Evolutionary conservation across 1,140 invertebrate genomes (phyloP), one percentile per base, ranked within the genome.

Genomic region (Coelopa frigida): DNA sequence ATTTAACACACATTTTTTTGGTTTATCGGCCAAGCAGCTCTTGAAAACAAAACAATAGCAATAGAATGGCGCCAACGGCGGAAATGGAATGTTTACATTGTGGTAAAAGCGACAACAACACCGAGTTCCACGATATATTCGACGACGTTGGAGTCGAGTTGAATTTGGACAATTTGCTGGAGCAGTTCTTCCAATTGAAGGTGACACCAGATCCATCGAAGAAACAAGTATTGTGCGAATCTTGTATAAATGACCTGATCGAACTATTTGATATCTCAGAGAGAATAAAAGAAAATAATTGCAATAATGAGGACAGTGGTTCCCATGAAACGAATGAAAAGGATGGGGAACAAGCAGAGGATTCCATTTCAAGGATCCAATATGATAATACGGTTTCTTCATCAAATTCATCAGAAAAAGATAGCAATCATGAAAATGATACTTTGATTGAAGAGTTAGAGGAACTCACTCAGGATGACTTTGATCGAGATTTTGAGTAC

Each of bases 91-190:
- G n/a, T n/a, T n/a, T n/a, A 29, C 7, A n/a, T 8, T 29, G 7
- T 8, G n/a, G n/a, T 29, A 29, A 29, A 29, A 29, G 7, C n/a
- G 7, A n/a, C 7, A 51, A 39, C 57, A 63, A 31, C 55, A 48
- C 8, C 15, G 46, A 35, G 29, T 64, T 58, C 49, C 59, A 62
- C 17, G 54, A 61, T 23, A 62, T 65, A 33, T 65, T 59, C 27
- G 59, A 64, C 50, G 59, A 58, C 42, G 51, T 59, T 5, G 61
- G 62, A 18, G 24, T 52, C n/a, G 61, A 64, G 29, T 42, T 64
- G 18, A 53, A 51, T 14, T 42, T 64, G 26, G 40, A 55, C 3
- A 23, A 53, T 14, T 39, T 64, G 17, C 27, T 64, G 20, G 36
- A 47, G 4, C 56, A 51, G 20, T 57, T 56, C 49, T 64, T 57